Base-by-base conservation (phyloP, 2,888 invertebrate genomes). In the Deilephila porcellus region DNA sequence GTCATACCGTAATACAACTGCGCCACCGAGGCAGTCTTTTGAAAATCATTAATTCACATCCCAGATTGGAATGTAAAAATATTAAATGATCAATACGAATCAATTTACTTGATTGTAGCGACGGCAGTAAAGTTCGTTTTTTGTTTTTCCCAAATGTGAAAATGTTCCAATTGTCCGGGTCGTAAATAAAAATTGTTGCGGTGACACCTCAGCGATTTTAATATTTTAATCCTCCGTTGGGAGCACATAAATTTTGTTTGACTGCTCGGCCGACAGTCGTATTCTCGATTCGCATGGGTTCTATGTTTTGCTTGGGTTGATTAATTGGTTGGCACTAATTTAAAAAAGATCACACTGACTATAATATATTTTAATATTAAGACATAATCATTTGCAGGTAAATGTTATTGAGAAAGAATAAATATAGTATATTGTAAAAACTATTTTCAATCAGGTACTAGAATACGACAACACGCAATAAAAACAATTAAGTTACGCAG, bases 221-320 rank as follows among this genome's bases (percentile, higher is more conserved):
- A 78, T 75, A 78, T 76, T 78, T 78, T 80, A 81, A 81, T 81
- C 77, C 77, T 62, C 72, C 71, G 74, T 72, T 75, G 34, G 76
- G 60, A 77, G 76, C 76, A 71, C 76, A 82, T 81, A 81, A 80
- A 80, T 81, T 78, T 74, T 67, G 75, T 78, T 78, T 73, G 78
- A 73, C 75, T 74, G 70, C 34, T 67, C 29, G 60, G 45, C 19
- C 62, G 59, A 45, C 60, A 59, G 25, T 32, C n/a, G 60, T 25
- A 20, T n/a, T n/a, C 56, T 70, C 72, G 37, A 52, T 52, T 52
- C 56, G n/a, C n/a, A 56, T 6, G 17, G 25, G 25, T 29, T 25
- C 14, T 60, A 14, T 60, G 60, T 11, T 25, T 20, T 60, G 60
- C 11, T 17, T 19, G 17, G 19, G 53, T n/a, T n/a, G 11, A 56